Conservation (phyloP, 2,888 invertebrate genomes). For the Sisyra nigra region DNA sequence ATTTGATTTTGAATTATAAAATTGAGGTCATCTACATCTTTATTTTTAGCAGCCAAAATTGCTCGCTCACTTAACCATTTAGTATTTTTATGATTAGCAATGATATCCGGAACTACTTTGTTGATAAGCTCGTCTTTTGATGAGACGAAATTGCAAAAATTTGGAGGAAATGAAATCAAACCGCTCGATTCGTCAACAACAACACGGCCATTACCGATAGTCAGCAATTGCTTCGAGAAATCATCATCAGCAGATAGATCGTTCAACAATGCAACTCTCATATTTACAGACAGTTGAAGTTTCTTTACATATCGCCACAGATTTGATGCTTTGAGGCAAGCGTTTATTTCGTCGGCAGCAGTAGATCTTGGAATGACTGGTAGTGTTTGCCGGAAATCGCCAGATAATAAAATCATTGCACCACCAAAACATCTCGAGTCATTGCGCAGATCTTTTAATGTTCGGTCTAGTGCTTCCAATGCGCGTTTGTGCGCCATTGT, state of each 20-base stretch:
- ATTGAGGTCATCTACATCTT: conserved; percentile 20
- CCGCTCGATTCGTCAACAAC: conserved; percentile 18
- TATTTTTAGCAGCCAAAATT: conserved; percentile 16
- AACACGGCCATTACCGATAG: conserved; percentile 19
- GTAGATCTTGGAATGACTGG: conserved; percentile 13
- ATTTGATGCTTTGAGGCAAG: conserved; percentile 11
- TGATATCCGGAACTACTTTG: conserved; percentile 17
- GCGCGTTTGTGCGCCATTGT: conserved; percentile 18
- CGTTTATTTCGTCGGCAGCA: conserved; percentile 11
- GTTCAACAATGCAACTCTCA: conserved; percentile 10
- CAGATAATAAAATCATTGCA: conserved; percentile 11
- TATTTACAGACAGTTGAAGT: conserved; percentile 10
- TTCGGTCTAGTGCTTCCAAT: conserved; percentile 17
- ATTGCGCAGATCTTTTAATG: conserved; percentile 15
- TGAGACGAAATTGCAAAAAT: conserved; percentile 19
- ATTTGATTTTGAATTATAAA: conserved; percentile 17
- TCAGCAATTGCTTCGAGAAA: conserved; percentile 18
- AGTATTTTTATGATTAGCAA: conserved; percentile 15
- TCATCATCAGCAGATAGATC: conserved; percentile 8
- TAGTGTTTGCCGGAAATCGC: conserved; percentile 13
- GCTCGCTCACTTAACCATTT: conserved; percentile 16
- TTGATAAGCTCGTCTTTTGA: conserved; percentile 14
- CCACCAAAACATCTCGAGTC: conserved; percentile 11
- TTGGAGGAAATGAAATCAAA: conserved; percentile 19
- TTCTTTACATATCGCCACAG: conserved; percentile 12